Evolutionary conservation across 1,140 invertebrate species (phyloP), one percentile per base, ranked within the genome.

Genomic region (Sinonovacula constricta): DNA sequence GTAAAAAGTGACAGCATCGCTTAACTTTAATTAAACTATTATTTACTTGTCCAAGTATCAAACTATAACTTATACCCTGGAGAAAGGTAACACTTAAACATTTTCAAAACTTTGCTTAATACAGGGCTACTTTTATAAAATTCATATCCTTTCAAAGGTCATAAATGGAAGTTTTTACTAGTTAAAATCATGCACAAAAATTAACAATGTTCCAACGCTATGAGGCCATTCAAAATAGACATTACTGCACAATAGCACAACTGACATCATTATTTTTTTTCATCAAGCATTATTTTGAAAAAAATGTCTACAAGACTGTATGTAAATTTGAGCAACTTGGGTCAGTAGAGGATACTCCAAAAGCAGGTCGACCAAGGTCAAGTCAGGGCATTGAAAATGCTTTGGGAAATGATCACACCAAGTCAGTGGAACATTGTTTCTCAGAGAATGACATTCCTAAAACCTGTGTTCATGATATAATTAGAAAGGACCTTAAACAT

Each of bases 81-180:
- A 34, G 33, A 62, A 30, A 62, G 72, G 72, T 54, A 7, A n/a
- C n/a, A 7, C 53, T 7, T 54, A 22, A 54, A 54, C 53, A 54
- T 54, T 54, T 54, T 54, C 53, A 54, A 22, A 22, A 4, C n/a
- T 54, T 54, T 54, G 53, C 53, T 26, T 22, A 54, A n/a, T n/a
- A n/a, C n/a, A n/a, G n/a, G n/a, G n/a, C n/a, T n/a, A n/a, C n/a
- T n/a, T n/a, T n/a, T n/a, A n/a, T n/a, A n/a, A n/a, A n/a, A n/a
- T n/a, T n/a, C n/a, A n/a, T n/a, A n/a, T n/a, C n/a, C n/a, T n/a
- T 18, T 54, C 3, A 54, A 54, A 54, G 53, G 53, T 54, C 53
- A 22, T 7, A 54, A 3, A 54, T 54, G n/a, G n/a, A 54, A 54
- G 53, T 54, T 54, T 54, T 54, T 54, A 54, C 53, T 54, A n/a